Conservation (phyloP, 2,888 invertebrate species). For the Acanthosepion lycidas region DNA sequence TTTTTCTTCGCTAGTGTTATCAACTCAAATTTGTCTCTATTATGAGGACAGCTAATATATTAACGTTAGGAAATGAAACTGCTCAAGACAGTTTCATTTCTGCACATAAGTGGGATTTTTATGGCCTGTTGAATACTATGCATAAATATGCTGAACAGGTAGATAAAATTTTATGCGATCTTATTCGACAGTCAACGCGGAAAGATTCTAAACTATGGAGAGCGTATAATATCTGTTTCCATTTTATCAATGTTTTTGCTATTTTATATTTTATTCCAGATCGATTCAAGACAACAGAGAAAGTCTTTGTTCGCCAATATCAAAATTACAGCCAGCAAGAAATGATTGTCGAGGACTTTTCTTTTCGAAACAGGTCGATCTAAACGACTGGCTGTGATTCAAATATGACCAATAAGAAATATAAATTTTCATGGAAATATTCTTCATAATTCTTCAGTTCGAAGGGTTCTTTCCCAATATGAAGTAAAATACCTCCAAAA, state of each 20-base stretch:
- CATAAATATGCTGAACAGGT: background rate
- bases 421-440: background rate
- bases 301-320: background rate
- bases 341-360: background rate
- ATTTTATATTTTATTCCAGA: constrained; percentile 15
- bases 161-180: background rate
- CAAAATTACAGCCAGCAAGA: background rate
- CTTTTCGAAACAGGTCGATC: background rate
- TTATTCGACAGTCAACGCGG: background rate
- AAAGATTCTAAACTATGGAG: background rate
- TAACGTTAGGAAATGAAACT: background rate
- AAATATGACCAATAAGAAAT: background rate
- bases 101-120: background rate
- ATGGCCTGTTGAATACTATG: background rate
- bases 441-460: background rate
- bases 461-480: background rate
- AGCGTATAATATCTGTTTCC: background rate
- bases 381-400: background rate
- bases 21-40: background rate
- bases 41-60: background rate
- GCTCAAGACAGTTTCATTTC: background rate
- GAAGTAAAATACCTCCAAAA: background rate
- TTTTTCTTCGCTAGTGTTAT: background rate
- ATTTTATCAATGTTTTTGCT: background rate
- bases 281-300: background rate